Conservation (phyloP, 1,140 invertebrate genomes). For the Achroia grisella region DNA sequence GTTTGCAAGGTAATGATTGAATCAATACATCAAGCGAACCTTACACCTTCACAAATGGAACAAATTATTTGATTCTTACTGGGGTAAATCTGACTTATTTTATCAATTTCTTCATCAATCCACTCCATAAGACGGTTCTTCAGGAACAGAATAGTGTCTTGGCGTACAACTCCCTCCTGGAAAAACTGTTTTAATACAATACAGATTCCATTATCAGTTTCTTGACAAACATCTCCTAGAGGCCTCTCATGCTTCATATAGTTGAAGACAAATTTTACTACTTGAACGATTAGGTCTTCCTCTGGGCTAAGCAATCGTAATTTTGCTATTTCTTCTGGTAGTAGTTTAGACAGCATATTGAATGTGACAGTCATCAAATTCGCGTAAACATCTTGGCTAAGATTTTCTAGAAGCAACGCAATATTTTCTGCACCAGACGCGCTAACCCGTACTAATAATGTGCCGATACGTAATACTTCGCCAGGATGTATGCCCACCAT, state of each 20-base stretch:
- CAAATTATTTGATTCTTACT: slow-evolving; percentile 45
- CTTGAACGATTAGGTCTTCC: slow-evolving; percentile 50
- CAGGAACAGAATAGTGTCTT: slow-evolving; percentile 46
- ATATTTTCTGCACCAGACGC: slow-evolving; percentile 47
- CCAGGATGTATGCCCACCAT: slow-evolving; percentile 48
- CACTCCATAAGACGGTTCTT: slow-evolving; percentile 38
- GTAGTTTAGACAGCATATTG: slow-evolving; percentile 42
- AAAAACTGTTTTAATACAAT: slow-evolving; percentile 58
- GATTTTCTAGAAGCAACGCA: slow-evolving; percentile 37
- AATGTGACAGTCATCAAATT: slow-evolving; percentile 54
- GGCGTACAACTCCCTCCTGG: slow-evolving; percentile 47
- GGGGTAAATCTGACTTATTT: slow-evolving; percentile 23
- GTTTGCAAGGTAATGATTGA: no score
- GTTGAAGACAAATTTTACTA: slow-evolving; percentile 58
- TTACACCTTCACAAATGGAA: slow-evolving; percentile 36
- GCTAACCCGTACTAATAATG: slow-evolving; percentile 41
- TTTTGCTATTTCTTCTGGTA: slow-evolving; percentile 45
- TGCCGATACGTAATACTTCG: slow-evolving; percentile 50
- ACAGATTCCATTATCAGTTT: slow-evolving; percentile 48
- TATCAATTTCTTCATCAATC: slow-evolving; percentile 34
- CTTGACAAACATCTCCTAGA: slow-evolving; percentile 32
- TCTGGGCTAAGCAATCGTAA: slow-evolving; percentile 50
- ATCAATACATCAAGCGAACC: slow-evolving; percentile 25
- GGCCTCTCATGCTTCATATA: slow-evolving; percentile 55
- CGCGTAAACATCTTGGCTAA: slow-evolving; percentile 49